Percentiles rank a stretch among this genome's conserved stretches.
phyloP scores from a whole-genome alignment of 2,888 invertebrate species.

The Agriopis leucophaearia region DNA sequence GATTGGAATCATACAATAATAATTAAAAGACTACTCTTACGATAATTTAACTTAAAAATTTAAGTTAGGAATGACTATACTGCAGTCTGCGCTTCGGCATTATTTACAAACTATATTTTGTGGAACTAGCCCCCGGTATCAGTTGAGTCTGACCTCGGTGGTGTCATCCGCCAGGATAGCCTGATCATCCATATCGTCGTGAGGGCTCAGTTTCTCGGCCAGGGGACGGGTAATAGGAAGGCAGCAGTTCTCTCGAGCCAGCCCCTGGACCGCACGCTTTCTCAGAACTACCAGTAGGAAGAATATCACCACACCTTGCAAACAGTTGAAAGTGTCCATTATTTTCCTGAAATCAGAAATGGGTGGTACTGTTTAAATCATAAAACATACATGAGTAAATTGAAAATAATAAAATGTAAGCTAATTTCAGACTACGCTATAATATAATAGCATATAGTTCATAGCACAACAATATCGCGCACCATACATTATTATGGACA shows the following conservation, averaged over 20 bases:
- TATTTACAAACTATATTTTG: constrained; percentile 7
- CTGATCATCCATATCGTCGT: constrained; percentile 76
- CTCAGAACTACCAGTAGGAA: constrained; percentile 86
- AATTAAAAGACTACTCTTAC: not conserved
- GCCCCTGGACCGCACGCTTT: constrained; percentile 82
- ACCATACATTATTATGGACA: too few species aligned
- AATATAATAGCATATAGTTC: too few species aligned
- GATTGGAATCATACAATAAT: not conserved
- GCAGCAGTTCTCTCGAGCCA: constrained; percentile 77
- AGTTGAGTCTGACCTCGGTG: constrained; percentile 78
- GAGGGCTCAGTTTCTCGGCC: constrained; percentile 73
- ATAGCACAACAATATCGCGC: too few species aligned
- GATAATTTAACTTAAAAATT: not conserved
- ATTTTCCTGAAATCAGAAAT: constrained; percentile 82
- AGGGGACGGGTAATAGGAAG: constrained; percentile 64
- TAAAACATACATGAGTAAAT: not conserved
- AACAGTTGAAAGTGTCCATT: constrained; percentile 88
- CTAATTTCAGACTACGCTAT: too few species aligned
- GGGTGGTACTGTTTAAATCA: not conserved
- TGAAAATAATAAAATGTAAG: not conserved
- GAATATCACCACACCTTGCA: constrained; percentile 89
- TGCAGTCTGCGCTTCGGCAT: constrained; percentile 19
- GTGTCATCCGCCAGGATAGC: constrained; percentile 75
- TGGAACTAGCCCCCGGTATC: constrained; percentile 6
- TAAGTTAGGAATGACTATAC: constrained; percentile 18